phyloP scores from a whole-genome alignment of 2,888 invertebrate genomes.

The Anagyrus pseudococci region DNA sequence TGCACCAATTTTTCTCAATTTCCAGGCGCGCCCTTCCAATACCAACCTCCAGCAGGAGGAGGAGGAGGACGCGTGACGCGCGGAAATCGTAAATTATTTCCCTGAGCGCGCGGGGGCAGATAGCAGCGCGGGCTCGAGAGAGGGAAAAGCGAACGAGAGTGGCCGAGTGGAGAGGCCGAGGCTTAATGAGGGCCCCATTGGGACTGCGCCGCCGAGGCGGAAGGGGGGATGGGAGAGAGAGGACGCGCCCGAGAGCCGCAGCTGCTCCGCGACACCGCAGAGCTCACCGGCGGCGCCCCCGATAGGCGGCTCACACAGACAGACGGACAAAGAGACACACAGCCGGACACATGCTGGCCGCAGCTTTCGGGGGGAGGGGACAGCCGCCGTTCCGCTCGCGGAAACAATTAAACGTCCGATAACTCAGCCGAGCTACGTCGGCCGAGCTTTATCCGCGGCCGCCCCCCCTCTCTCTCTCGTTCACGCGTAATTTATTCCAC shows the following conservation, averaged over 20 bases:
- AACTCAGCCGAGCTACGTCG: conserved; percentile 4
- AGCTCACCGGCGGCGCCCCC: too few species aligned
- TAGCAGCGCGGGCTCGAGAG: too few species aligned
- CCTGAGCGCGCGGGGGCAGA: neutral
- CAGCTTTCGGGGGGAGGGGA: neutral
- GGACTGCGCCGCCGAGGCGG: too few species aligned
- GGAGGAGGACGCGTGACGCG: neutral
- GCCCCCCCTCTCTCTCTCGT: neutral
- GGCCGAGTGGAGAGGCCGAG: too few species aligned
- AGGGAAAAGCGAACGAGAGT: too few species aligned
- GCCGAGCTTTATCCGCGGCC: neutral
- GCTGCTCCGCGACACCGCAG: too few species aligned
- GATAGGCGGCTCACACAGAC: too few species aligned
- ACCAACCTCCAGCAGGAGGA: neutral
- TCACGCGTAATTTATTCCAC: conserved; percentile 22
- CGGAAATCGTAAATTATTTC: conserved; percentile 35
- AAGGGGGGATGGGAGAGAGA: too few species aligned
- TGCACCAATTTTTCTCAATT: conserved; percentile 22
- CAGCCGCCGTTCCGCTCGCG: too few species aligned
- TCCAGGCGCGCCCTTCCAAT: conserved; percentile 7
- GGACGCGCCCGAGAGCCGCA: too few species aligned
- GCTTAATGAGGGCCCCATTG: conserved; percentile 33
- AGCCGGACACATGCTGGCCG: too few species aligned
- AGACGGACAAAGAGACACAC: too few species aligned
- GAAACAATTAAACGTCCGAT: conserved; percentile 34